Conservation (phyloP, 2,888 invertebrate genomes). For the Therioaphis trifolii region DNA sequence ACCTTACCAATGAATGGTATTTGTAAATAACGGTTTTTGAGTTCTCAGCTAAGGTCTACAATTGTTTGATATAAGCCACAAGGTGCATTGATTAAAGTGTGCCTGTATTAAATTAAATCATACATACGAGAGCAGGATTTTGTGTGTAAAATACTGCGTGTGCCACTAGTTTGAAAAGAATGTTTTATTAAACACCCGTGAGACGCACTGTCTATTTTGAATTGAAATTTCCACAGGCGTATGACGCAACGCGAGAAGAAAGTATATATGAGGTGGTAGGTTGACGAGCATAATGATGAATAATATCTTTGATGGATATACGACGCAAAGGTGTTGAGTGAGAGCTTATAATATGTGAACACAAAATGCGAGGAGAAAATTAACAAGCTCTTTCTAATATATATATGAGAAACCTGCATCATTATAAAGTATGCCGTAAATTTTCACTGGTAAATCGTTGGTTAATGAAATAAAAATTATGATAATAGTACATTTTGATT, state of each 20-base stretch:
- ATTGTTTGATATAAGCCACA: no score
- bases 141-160: not conserved
- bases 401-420: no score
- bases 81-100: not conserved
- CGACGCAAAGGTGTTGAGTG: constrained; percentile 33
- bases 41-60: no score
- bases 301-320: constrained; percentile 51
- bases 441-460: no score
- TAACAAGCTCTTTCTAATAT: constrained; percentile 5
- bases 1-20: no score
- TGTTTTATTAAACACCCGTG: constrained; percentile 50
- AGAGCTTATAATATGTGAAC: constrained; percentile 33
- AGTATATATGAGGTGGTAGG: not conserved
- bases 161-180: not conserved
- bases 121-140: not conserved
- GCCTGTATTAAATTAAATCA: constrained; percentile 4
- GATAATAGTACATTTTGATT: no score
- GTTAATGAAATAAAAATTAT: no score
- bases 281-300: constrained; percentile 56
- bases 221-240: constrained; percentile 36
- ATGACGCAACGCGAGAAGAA: constrained; percentile 2
- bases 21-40: no score
- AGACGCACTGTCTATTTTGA: constrained; percentile 19
- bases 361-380: constrained; percentile 1
- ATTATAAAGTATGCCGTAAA: no score